Base-by-base conservation (phyloP, 2,113 vertebrate genomes). In the Indri indri region DNA sequence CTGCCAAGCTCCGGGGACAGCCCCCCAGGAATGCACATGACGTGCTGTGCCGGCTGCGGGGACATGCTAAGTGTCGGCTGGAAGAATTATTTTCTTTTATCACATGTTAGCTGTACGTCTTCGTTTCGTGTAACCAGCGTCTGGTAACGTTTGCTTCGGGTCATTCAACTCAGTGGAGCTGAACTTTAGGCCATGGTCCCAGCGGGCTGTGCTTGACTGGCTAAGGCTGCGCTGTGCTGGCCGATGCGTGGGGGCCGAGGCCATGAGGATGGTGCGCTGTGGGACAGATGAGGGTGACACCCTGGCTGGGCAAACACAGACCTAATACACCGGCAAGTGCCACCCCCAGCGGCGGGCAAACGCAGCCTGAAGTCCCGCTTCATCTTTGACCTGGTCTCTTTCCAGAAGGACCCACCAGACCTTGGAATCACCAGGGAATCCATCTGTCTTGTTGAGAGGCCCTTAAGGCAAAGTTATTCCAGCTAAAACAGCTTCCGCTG, bases 371-470 rank as follows among this genome's bases (percentile, higher is more conserved):
- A 0, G 40, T 1, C 4, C 32, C 0, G 0, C 61, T 4, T 3
- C 3, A 1, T 4, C 7, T 25, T 5, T 4, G 11, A 5, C n/a
- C 52, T 6, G 0, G 57, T 25, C 25, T 42, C 47, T 25, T 16
- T 14, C 25, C 11, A 0, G 47, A 59, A 9, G 17, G 59, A 2
- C 16, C 18, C 6, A 6, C 61, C 12, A 13, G 57, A 8, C 50
- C 74, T 3, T 20, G n/a, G 40, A 13, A 1, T 1, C 0, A 1
- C 0, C 0, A 6, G n/a, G 45, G 40, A 4, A 5, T 14, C 17
- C 7, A 0, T 10, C 22, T 0, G 0, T 27, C 34, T 40, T 6
- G 9, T 1, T 0, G 32, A 11, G 9, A 68, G 8, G 34, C 7
- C 25, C 30, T 40, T 2, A 20, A 47, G 27, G 37, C 40, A n/a